Base-by-base conservation (phyloP, 2,113 vertebrate genomes). In the Gymnogyps californianus region DNA sequence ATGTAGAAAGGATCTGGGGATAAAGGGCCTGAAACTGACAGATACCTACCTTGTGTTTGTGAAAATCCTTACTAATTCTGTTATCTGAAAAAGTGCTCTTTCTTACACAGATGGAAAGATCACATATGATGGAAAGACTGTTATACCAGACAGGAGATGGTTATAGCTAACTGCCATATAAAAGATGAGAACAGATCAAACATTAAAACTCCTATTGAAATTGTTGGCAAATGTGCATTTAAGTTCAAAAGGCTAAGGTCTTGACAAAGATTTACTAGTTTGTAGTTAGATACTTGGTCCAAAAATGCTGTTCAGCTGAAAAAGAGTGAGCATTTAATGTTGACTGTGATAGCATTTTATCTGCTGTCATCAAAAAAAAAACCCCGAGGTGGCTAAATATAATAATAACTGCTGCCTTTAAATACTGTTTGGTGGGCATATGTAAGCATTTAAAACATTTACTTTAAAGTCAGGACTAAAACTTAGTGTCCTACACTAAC, bases 211-310 rank as follows among this genome's bases (percentile, higher is more conserved):
- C 13, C 16, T 11, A 2, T 6, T 55, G n/a, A 72, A 67, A 51
- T 25, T 58, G 13, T 16, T 57, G 34, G 15, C 5, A 51, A 51
- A 28, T 0, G 0, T 32, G 11, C 3, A 42, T 46, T 29, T 51
- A 46, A 3, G 2, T 72, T 51, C 9, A 46, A 67, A 86, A 74
- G 3, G 36, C 20, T 36, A 52, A 61, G 38, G 9, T 36, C 34
- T 10, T 61, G 34, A 75, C 4, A 75, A 58, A 64, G 26, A 67
- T 46, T 40, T 89, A 28, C 13, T 22, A 28, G 8, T 14, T 44
- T 79, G 3, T 28, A 70, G 13, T 52, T 20, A 70, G 9, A 28
- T 7, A 49, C 22, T 66, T 62, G 13, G 7, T 55, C 20, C 11
- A 36, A 72, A 94, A 80, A 3, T 34, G 22, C 19, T 67, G 28